Evolutionary conservation across 1,140 invertebrate species (phyloP), one percentile per base, ranked within the genome.

Genomic region (Lordiphosa stackelbergi): DNA sequence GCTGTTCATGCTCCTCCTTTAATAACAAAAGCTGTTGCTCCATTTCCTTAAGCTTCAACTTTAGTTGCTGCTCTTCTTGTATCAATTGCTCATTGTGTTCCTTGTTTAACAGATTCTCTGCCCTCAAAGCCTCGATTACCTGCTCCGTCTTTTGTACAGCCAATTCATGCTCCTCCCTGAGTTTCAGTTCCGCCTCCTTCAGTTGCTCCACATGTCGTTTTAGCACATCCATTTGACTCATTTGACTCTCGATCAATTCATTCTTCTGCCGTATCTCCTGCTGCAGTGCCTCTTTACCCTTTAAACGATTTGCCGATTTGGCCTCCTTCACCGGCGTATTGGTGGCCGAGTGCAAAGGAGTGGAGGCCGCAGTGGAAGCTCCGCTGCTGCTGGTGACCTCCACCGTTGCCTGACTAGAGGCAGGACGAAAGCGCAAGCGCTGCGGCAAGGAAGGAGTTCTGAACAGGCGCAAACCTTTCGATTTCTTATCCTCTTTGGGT

Each of bases 271-370:
- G 73, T 41, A 88, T 85, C 49, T 88, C 86, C 5, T 79, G 69
- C 57, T 88, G 86, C 19, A 87, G 63, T 0, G 86, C 86, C 68
- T 88, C 86, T 31, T 88, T 87, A 31, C 85, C 86, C 63, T 87
- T 87, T 5, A 86, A n/a, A 0, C 73, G 69, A 31, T 68, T 78
- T 7, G 70, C 81, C 1, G 84, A 84, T 40, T 85, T 87, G 28
- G 78, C 59, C 48, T 87, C 86, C 57, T 87, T 86, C 7, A 86
- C 69, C 1, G 86, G 86, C 12, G 86, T 88, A 5, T 72, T 81
- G 28, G 83, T 53, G 0, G 84, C 73, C 57, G 86, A 86, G 37
- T 86, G 84, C 34, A 87, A 37, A 0, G 79, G 85, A 0, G 84
- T 85, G 0, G 86, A 87, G 12, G 81, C 77, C 0, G 85, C 77